Base-by-base conservation (phyloP, 2,888 invertebrate species). In the Mechanitis mazaeus region DNA sequence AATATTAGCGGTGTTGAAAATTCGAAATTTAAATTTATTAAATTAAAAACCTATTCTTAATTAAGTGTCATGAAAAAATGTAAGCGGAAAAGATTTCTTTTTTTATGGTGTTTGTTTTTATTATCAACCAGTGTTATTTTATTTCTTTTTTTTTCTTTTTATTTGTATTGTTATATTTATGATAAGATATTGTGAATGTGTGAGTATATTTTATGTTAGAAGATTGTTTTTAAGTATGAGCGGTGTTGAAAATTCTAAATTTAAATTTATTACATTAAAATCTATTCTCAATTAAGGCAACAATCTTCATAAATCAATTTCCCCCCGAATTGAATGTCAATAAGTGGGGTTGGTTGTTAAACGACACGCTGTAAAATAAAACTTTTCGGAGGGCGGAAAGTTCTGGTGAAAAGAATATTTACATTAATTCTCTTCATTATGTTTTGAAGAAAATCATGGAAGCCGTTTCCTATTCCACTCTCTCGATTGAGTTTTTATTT, bases 391-490 rank as follows among this genome's bases (percentile, higher is more conserved):
- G 88, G 89, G 88, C 81, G 85, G 78, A 83, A 89, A 89, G 80
- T 87, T 88, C 80, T 76, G 74, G 82, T 77, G 84, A 88, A 88
- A 90, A 90, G 89, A 90, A 91, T 91, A 91, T 91, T 91, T 91
- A 90, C 91, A 91, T 91, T 90, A 91, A 91, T 91, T 90, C 91
- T 85, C 88, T 90, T 91, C 91, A 91, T 91, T 90, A 91, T 90
- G 91, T 91, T 91, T 90, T 90, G 89, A 87, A 87, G 91, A 91
- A 91, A 90, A 90, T 90, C 90, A 87, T 89, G 89, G 88, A 77
- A 80, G 83, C 81, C 84, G 83, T 82, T 83, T 83, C 83, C 83
- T 84, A 76, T 82, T 84, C 85, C 83, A 80, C 82, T 85, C 77
- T 83, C 83, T 80, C 87, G 84, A 89, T 89, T 84, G 90, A 87